Evolutionary conservation across 2,888 invertebrate genomes (phyloP).

Genomic region (Helleia helle): DNA sequence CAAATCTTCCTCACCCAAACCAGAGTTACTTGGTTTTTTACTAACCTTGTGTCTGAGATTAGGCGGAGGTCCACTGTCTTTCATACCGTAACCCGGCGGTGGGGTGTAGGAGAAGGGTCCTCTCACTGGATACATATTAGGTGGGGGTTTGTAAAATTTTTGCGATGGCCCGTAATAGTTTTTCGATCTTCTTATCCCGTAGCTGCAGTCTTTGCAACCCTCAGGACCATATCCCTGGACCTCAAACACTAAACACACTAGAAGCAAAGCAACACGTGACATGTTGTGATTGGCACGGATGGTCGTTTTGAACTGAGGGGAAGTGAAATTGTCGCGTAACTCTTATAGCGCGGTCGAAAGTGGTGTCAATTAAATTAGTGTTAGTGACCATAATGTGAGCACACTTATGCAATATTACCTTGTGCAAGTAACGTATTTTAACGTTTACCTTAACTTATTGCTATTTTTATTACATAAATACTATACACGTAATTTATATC

Average conservation of each 20-base stretch:
- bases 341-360: constrained; percentile 60
- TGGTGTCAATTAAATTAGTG: constrained; percentile 57
- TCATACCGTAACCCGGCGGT: constrained; percentile 37
- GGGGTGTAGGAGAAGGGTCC: constrained; percentile 49
- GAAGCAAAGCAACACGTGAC: constrained; percentile 17
- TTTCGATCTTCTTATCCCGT: constrained; percentile 48
- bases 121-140: constrained; percentile 29
- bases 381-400: constrained; percentile 22
- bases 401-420: constrained; percentile 28
- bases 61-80: constrained; percentile 26
- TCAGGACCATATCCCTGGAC: constrained; percentile 28
- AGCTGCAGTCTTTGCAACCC: constrained; percentile 21
- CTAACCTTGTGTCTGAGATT: constrained; percentile 43
- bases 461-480: no score
- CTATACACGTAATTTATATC: no score
- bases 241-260: constrained; percentile 30
- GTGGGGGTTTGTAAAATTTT: constrained; percentile 44
- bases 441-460: no score
- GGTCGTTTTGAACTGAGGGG: constrained; percentile 45
- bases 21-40: constrained; percentile 40
- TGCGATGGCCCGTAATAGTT: constrained; percentile 41
- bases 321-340: constrained; percentile 34
- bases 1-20: constrained; percentile 49
- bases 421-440: constrained; percentile 23
- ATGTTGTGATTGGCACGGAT: constrained; percentile 11